Base-by-base conservation (phyloP, 2,797 vertebrate species). In the Alauda arvensis region DNA sequence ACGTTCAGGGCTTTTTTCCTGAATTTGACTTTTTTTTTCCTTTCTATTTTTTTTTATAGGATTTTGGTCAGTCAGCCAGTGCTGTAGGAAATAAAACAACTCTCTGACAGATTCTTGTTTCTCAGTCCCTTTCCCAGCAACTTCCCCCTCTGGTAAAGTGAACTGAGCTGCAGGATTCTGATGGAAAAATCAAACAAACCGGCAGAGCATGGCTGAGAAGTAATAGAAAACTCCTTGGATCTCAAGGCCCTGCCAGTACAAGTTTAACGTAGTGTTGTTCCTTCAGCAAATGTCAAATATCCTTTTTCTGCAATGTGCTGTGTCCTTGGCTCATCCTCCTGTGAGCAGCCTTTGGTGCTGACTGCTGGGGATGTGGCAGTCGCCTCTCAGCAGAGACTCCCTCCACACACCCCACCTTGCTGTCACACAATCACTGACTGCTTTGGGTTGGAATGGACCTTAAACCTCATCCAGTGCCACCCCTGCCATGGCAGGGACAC, bases 131-230 rank as follows among this genome's bases (percentile, higher is more conserved):
- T 90, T 91, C 60, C 88, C 78, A 85, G 83, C 83, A 49, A 77
- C 19, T 82, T 84, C 68, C 49, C 62, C 65, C 81, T 80, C 78
- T 63, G 87, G 89, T 93, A 92, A 94, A 91, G 93, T 11, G 92
- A 89, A 77, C 62, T 39, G 86, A 93, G 66, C 55, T 93, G 87
- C 90, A 82, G 88, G 78, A 75, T 93, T 75, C 83, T 88, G 94
- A 92, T 83, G 93, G 88, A 95, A 93, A 96, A 96, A 92, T 93
- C 88, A 95, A 95, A 89, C 84, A 93, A 95, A 94, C 84, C 34
- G 83, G n/a, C 85, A 25, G 75, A 90, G 92, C 61, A 37, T 90
- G 87, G 90, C 90, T 71, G 49, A 91, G 84, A 85, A 92, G 90
- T 91, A 91, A 95, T 93, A 93, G 91, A 89, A 93, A 88, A 90